A percentile compares a stretch with the other conserved stretches of the same genome.
phyloP scores from a whole-genome alignment of 2,113 vertebrate species.

The Myiagra hebetior region DNA sequence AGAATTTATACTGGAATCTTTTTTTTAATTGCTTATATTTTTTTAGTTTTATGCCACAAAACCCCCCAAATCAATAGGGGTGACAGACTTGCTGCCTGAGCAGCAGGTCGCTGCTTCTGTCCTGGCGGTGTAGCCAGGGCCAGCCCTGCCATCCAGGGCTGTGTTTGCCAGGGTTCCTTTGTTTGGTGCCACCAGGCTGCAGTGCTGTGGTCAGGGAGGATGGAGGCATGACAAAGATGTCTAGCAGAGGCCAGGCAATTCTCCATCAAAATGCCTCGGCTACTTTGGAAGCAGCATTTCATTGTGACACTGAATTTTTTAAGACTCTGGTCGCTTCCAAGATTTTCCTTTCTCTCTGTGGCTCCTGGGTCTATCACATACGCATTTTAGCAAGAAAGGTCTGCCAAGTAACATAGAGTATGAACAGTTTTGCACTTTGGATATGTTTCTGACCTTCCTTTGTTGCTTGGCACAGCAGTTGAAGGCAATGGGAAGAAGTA shows the following conservation, averaged over 20 bases:
- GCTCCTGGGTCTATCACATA: neutral
- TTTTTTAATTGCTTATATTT: neutral
- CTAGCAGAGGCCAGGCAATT: neutral
- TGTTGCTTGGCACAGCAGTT: neutral
- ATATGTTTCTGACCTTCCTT: neutral
- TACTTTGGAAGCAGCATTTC: neutral
- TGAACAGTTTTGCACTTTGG: neutral
- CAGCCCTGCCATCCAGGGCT: neutral
- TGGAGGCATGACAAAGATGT: neutral
- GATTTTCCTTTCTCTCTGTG: neutral
- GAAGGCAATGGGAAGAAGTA: neutral
- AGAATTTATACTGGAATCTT: neutral
- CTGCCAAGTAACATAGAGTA: neutral
- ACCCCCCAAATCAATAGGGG: accelerated
- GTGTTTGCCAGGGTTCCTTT: neutral
- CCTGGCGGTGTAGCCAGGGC: neutral
- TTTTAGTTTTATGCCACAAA: neutral
- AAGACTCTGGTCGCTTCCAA: neutral
- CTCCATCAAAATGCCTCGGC: neutral
- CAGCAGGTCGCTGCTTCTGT: neutral
- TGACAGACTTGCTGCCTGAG: neutral
- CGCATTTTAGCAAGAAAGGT: neutral
- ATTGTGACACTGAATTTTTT: neutral
- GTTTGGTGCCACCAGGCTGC: neutral
- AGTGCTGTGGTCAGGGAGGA: neutral